A percentile compares a stretch with the other conserved stretches of the same genome.
Conservation (phyloP, 2,113 vertebrate species). For the Silurus glanis region DNA sequence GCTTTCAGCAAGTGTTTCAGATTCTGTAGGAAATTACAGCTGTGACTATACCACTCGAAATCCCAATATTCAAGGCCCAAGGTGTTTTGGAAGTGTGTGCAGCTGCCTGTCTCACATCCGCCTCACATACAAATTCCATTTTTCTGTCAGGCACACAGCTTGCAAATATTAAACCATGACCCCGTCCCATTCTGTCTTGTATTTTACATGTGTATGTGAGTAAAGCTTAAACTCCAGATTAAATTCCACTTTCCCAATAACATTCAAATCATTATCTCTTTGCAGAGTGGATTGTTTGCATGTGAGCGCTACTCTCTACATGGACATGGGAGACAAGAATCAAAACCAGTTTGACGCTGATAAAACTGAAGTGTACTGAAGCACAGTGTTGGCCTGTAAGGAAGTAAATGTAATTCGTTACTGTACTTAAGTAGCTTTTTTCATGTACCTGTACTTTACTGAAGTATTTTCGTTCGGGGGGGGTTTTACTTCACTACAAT, state of each 20-base stretch:
- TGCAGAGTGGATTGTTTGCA: not conserved
- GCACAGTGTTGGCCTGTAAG: too few species aligned
- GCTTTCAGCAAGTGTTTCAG: constrained; percentile 85
- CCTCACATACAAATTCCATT: not conserved
- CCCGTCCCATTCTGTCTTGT: not conserved
- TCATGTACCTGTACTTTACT: too few species aligned
- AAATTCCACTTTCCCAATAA: not conserved
- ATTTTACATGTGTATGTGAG: not conserved
- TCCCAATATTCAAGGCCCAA: not conserved
- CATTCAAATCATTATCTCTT: not conserved
- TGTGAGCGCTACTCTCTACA: not conserved
- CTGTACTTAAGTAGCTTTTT: too few species aligned
- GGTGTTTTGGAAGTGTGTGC: not conserved
- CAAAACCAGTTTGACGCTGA: not conserved
- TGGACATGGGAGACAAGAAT: not conserved
- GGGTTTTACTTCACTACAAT: too few species aligned
- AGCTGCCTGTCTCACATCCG: not conserved
- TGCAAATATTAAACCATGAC: not conserved
- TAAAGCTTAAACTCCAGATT: not conserved
- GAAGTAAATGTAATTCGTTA: too few species aligned
- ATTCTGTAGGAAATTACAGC: constrained; percentile 67
- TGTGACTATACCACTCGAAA: not conserved
- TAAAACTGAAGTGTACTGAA: not conserved
- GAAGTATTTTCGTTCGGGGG: too few species aligned
- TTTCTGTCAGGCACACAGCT: not conserved